Evolutionary conservation across 2,113 vertebrate species (phyloP), one percentile per base, ranked within the genome.

Genomic region (Australoheros scitulus): DNA sequence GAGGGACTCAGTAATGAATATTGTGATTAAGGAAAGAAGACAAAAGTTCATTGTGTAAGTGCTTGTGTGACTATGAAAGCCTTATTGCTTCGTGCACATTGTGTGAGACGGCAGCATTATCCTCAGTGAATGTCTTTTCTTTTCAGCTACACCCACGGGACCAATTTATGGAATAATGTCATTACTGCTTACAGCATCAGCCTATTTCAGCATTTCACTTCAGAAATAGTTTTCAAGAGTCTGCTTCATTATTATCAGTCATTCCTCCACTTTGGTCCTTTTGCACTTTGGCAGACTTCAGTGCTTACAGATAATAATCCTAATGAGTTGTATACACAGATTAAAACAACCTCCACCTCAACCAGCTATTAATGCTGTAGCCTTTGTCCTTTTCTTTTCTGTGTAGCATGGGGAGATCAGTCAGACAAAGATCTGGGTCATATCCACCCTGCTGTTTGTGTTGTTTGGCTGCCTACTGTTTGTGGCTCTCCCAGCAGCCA

Each of bases 351-450:
- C 41, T 70, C 65, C 17, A 70, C 24, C 7, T 52, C 24, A 70
- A 70, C 17, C 18, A 70, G 50, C 65, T 47, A 14, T 47, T 14
- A 47, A 47, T 14, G 13, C 11, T 10, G 64, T 13, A 26, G 20
- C 22, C n/a, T n/a, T 22, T 26, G 38, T 52, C 68, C 34, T 65
- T 32, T 24, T 55, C 18, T 63, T 22, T 61, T n/a, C 65, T n/a
- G 18, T 72, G 22, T 88, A 99, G 98, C 97, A 98, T 84, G 97
- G 97, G 97, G 96, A 97, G 84, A 97, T 99, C 76, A 98, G 96
- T 93, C 98, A 98, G 94, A 99, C 98, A 79, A 99, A 98, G 96
- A 98, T 98, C 84, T 97, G 97, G 11, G 97, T 99, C 83, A 98
- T 97, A 88, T 98, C 97, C 65, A 99, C 98, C n/a, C 96, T 98